Conservation (phyloP, 2,888 invertebrate species). For the Hecatera dysodea region DNA sequence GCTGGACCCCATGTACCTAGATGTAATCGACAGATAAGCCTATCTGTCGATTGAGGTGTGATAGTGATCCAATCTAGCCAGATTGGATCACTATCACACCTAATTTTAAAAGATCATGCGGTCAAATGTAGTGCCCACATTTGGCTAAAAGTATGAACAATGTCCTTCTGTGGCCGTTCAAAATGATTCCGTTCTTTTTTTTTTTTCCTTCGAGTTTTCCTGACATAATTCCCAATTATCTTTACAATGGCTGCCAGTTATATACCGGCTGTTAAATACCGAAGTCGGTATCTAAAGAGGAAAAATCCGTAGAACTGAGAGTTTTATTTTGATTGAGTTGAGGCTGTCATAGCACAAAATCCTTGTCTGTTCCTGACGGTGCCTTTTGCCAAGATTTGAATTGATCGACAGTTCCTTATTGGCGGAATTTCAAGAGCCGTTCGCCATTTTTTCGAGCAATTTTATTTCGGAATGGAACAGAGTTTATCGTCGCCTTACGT, state of each 20-base stretch:
- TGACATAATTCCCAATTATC: neutral
- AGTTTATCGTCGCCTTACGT: too few species aligned
- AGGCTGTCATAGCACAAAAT: constrained; percentile 13
- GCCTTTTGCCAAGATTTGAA: constrained; percentile 21
- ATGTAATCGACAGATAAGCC: too few species aligned
- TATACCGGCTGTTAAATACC: constrained; percentile 22
- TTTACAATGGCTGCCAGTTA: constrained; percentile 26
- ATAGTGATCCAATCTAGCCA: neutral
- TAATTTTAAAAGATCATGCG: neutral
- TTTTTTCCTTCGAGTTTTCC: neutral
- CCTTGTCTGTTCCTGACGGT: constrained; percentile 11
- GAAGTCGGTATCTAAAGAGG: constrained; percentile 5
- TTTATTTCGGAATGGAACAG: constrained; percentile 11
- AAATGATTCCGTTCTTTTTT: constrained; percentile 1
- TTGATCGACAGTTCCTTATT: constrained; percentile 39
- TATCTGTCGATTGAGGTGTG: too few species aligned
- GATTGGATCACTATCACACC: neutral
- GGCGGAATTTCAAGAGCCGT: constrained; percentile 17
- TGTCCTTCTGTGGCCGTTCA: neutral
- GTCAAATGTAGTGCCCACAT: neutral
- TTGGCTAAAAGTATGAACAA: neutral
- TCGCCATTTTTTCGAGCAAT: constrained; percentile 10
- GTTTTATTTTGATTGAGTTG: constrained; percentile 30
- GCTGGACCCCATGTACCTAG: too few species aligned
- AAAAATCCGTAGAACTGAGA: neutral